A percentile compares a stretch with the other conserved stretches of the same genome.
These are phyloP conservation scores for Metalampra italica DNA, from an alignment of 2,888 invertebrate species.

Conservation along the genomic window DNA sequence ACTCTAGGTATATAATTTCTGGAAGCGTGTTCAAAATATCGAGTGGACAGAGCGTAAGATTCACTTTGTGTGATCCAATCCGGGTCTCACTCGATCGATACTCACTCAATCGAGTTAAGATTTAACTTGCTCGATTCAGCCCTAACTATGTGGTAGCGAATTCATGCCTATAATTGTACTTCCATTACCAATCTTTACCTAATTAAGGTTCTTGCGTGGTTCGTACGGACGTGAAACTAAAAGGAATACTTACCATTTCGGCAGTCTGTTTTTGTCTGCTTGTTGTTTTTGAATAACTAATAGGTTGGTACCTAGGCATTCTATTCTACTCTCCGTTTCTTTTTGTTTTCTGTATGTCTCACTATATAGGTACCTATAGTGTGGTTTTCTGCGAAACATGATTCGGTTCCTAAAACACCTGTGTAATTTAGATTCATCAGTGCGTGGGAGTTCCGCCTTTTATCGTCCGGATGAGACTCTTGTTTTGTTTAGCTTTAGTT, in stretches of 20 bases:
- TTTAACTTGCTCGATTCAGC: slow-evolving; percentile 20
- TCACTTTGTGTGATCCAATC: slow-evolving; percentile 8
- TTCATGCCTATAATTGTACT: background rate
- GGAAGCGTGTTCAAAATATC: slow-evolving; percentile 26
- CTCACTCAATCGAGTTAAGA: slow-evolving; percentile 23
- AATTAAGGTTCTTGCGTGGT: no score
- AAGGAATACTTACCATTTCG: no score
- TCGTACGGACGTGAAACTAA: no score
- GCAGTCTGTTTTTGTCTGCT: no score
- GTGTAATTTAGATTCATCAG: background rate
- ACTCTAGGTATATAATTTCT: background rate
- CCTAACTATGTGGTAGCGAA: slow-evolving; percentile 23
- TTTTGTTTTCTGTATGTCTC: no score
- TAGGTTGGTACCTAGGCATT: no score
- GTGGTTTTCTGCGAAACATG: background rate
- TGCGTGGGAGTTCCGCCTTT: background rate
- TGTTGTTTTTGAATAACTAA: no score
- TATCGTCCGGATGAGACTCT: background rate
- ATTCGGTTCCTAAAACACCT: background rate
- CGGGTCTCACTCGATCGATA: slow-evolving; percentile 25
- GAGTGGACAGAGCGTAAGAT: slow-evolving; percentile 20
- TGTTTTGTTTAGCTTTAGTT: background rate
- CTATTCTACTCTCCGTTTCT: no score
- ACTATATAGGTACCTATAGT: no score
- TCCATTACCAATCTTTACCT: background rate